phyloP scores from a whole-genome alignment of 2,113 vertebrate genomes.

The Deroptyus accipitrinus region DNA sequence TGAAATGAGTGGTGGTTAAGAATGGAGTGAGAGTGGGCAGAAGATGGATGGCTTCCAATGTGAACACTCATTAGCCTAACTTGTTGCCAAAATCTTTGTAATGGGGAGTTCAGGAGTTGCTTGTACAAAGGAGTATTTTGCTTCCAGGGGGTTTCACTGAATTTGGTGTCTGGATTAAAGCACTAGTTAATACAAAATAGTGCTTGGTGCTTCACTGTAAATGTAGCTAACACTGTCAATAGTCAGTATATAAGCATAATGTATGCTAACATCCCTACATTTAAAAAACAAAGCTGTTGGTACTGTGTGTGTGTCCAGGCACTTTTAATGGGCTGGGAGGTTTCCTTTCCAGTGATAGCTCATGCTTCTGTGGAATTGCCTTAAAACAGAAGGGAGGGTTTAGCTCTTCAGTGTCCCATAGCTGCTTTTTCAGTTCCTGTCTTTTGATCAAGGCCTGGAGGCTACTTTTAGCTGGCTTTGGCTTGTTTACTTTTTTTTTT shows the following conservation, averaged over 20 bases:
- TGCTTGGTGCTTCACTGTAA: not conserved
- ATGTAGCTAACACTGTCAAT: not conserved
- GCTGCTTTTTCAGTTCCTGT: not conserved
- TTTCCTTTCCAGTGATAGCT: not conserved
- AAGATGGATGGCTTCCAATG: not conserved
- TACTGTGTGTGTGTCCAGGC: not conserved
- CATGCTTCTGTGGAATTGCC: not conserved
- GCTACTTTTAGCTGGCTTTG: not conserved
- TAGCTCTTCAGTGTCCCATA: not conserved
- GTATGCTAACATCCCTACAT: not conserved
- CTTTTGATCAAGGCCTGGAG: not conserved
- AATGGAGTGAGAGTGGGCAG: not conserved
- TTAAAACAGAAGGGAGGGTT: not conserved
- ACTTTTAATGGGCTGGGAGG: not conserved
- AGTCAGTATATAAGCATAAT: not conserved
- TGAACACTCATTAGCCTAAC: not conserved
- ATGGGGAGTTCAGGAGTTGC: not conserved
- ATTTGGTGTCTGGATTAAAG: conserved; percentile 5
- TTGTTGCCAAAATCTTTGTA: not conserved
- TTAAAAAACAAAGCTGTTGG: not conserved
- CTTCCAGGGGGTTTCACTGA: not conserved
- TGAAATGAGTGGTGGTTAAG: not conserved
- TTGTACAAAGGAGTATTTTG: not conserved
- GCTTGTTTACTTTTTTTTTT: not conserved
- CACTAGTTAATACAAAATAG: conserved; percentile 5